Conservation (phyloP, 37 sponge, comb jelly and placozoan species). For the Ephydatia muelleri region DNA sequence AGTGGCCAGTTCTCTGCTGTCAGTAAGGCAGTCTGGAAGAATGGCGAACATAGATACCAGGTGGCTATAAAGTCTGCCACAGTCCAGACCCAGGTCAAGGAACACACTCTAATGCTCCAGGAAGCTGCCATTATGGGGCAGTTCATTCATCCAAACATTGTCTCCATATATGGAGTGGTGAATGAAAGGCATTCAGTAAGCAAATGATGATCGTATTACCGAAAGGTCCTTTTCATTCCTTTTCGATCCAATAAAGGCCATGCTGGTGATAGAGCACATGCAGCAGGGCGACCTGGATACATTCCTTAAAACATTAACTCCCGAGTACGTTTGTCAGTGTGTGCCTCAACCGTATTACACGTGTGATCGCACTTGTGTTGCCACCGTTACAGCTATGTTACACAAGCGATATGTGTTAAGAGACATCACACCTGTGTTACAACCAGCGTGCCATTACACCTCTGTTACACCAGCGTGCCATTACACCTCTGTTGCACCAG, state of each 20-base stretch:
- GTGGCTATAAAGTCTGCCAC: background rate
- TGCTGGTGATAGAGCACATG: slow-evolving; percentile 21
- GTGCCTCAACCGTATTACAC: too few relatives aligned
- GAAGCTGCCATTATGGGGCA: slow-evolving; percentile 11
- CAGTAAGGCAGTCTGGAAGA: slow-evolving; percentile 2
- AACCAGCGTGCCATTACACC: too few relatives aligned
- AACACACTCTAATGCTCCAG: background rate
- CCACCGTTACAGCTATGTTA: too few relatives aligned
- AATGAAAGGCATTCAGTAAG: slow-evolving; percentile 11
- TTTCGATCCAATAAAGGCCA: background rate
- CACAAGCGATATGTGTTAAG: too few relatives aligned
- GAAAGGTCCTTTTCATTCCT: background rate
- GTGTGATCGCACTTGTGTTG: too few relatives aligned
- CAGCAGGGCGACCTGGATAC: slow-evolving; percentile 16
- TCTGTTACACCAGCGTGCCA: too few relatives aligned
- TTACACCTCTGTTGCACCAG: too few relatives aligned
- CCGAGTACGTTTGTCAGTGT: slow-evolving; percentile 35
- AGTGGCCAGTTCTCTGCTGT: background rate
- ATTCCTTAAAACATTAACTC: background rate
- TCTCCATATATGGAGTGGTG: slow-evolving; percentile 10
- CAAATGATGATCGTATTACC: background rate
- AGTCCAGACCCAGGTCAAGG: background rate
- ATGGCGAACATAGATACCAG: background rate
- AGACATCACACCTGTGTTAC: too few relatives aligned
- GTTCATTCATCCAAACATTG: slow-evolving; percentile 22